Evolutionary conservation across 2,888 invertebrate species (phyloP), one percentile per base, ranked within the genome.

Genomic region (Sesamia inferens): DNA sequence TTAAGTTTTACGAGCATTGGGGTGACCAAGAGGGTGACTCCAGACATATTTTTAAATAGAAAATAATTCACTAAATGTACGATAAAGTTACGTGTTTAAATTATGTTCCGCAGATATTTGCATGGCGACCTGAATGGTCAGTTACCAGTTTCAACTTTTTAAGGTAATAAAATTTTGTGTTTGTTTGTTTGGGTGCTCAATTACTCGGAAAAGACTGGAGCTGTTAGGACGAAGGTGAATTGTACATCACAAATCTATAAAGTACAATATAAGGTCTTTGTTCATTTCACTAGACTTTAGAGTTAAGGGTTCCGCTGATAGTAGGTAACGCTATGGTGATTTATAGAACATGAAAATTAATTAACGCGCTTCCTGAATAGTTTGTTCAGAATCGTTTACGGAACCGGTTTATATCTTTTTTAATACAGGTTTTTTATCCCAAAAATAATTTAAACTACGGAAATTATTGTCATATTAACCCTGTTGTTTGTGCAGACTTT

Each of bases 1-100:
- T 89, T 87, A 86, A 83, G 7, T 84, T 88, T 89, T 84, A 89
- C 85, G 88, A 84, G 62, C 48, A 42, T 82, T 31, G 31, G 31
- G 31, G 31, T 31, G 31, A 82, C 85, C 79, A 73, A 80, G 82
- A 76, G 82, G 76, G 77, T 64, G 63, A 71, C 68, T 66, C 51
- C 68, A 80, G 67, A 61, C 59, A 76, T 66, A 78, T 76, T 82
- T 83, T 82, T 83, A 84, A 85, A 84, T 87, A 86, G 86, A 86
- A 85, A 85, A 84, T 81, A 86, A 86, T 86, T 83, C 79, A 74
- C 81, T 75, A 79, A 80, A 66, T 78, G 66, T 55, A 66, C 63
- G 13, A 62, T 68, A 72, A 67, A 58, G 75, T 58, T 66, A 68
- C 74, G 71, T 75, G 76, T 79, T 85, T 81, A 82, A 69, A 84